Base-by-base conservation (phyloP, 1,140 invertebrate genomes). In the Neelides sp. region DNA sequence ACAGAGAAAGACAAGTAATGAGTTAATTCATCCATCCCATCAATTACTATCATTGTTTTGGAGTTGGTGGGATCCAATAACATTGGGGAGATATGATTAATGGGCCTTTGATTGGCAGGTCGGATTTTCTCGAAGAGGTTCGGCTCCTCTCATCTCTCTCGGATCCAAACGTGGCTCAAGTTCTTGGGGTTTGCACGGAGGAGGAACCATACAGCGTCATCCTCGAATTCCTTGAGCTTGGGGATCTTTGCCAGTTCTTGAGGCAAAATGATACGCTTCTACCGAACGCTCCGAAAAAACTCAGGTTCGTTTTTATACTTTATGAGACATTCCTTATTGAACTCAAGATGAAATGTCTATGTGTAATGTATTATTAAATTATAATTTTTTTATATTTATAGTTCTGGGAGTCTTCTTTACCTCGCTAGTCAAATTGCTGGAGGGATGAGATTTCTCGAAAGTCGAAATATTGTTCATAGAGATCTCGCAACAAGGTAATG, bases 71-170 rank as follows among this genome's bases (percentile, higher is more conserved):
- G n/a, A n/a, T n/a, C n/a, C n/a, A n/a, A n/a, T n/a, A n/a, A n/a
- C n/a, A n/a, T n/a, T n/a, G n/a, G n/a, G n/a, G n/a, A n/a, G n/a
- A n/a, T n/a, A n/a, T n/a, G n/a, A n/a, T n/a, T n/a, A n/a, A n/a
- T n/a, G n/a, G n/a, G n/a, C n/a, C n/a, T n/a, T 24, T 39, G 13
- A 19, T 45, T 69, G 66, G 27, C 69, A 92, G 85, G 69, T 74
- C 80, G 64, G 86, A 91, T 63, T 93, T 95, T 65, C 80, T 85
- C 63, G 77, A 87, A 39, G 90, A 94, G 67, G 83, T 93, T 1
- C 76, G 82, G 59, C 85, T 90, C 40, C 71, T 94, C 61, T 85
- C 86, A 1, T 80, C 83, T 4, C 68, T 95, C 22, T 81, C 85
- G 53, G 87, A 92, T 64, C 77, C 78, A 1, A 85, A 92, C 67